Conservation (phyloP, 2,797 vertebrate species). For the Nasua narica region DNA sequence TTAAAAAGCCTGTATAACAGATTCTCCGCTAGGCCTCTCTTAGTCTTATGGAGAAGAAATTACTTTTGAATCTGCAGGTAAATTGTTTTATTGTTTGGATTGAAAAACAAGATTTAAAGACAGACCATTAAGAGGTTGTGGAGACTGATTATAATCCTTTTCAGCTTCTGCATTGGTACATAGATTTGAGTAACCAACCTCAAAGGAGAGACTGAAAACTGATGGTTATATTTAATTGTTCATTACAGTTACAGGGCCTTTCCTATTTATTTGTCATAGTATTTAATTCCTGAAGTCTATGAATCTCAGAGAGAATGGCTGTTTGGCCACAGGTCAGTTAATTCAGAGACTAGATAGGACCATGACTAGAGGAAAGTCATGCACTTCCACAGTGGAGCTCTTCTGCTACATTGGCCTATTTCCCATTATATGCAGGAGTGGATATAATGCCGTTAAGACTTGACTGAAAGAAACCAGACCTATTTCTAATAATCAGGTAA, state of each 20-base stretch:
- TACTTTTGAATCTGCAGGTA: background rate
- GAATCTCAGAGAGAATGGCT: background rate
- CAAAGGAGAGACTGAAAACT: background rate
- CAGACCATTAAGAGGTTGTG: background rate
- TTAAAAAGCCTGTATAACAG: background rate
- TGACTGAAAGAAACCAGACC: background rate
- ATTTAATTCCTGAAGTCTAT: background rate
- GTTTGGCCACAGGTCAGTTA: background rate
- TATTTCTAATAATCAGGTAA: background rate
- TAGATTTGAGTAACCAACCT: background rate
- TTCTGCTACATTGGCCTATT: background rate
- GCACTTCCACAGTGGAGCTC: no score
- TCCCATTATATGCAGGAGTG: background rate
- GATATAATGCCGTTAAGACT: background rate
- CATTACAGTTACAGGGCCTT: background rate
- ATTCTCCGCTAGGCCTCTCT: background rate
- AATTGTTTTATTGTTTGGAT: background rate
- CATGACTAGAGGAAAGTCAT: background rate
- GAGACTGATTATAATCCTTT: background rate
- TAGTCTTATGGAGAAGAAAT: background rate
- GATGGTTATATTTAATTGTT: background rate
- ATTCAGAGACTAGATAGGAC: background rate
- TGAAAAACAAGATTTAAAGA: background rate
- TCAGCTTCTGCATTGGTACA: background rate
- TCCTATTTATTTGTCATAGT: background rate